A percentile compares a stretch with the other conserved stretches of the same genome.
These are phyloP conservation scores for Sarcoramphus papa DNA, from an alignment of 2,797 vertebrate genomes.

Conservation along the genomic window DNA sequence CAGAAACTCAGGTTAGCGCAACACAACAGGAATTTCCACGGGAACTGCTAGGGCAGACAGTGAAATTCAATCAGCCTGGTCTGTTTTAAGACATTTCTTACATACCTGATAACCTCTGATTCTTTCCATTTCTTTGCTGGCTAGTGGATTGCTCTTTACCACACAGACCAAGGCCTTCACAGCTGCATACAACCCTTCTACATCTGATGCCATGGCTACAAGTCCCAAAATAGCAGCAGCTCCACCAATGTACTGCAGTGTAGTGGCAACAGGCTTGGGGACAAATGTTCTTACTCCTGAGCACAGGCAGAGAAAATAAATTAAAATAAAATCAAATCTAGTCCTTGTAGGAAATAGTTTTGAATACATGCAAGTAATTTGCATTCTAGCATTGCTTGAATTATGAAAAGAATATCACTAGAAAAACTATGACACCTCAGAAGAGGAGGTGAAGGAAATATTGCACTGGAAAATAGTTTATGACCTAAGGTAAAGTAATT, in stretches of 20 bases:
- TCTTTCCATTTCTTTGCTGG: slow-evolving; percentile 99
- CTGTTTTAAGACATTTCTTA: not conserved
- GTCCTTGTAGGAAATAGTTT: not conserved
- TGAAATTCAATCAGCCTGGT: not conserved
- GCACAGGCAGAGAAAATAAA: not conserved
- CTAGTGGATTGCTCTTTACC: slow-evolving; percentile 95
- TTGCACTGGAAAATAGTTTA: not conserved
- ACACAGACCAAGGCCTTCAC: slow-evolving; percentile 98
- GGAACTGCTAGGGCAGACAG: not conserved
- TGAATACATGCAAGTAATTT: not conserved
- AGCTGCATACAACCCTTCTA: slow-evolving; percentile 95
- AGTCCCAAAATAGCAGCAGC: slow-evolving; percentile 95
- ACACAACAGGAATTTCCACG: not conserved
- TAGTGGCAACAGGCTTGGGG: slow-evolving; percentile 94
- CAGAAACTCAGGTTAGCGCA: not conserved
- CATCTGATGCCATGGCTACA: slow-evolving; percentile 98
- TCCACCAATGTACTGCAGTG: slow-evolving; percentile 93
- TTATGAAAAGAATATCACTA: not conserved
- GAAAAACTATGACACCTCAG: not conserved
- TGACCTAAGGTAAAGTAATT: not conserved
- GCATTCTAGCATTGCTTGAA: not conserved
- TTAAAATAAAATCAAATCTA: not conserved
- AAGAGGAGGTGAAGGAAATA: not conserved
- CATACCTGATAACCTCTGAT: slow-evolving; percentile 97
- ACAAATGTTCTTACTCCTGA: slow-evolving; percentile 93